Conservation (phyloP, 2,888 invertebrate genomes). For the Eupithecia centaureata region DNA sequence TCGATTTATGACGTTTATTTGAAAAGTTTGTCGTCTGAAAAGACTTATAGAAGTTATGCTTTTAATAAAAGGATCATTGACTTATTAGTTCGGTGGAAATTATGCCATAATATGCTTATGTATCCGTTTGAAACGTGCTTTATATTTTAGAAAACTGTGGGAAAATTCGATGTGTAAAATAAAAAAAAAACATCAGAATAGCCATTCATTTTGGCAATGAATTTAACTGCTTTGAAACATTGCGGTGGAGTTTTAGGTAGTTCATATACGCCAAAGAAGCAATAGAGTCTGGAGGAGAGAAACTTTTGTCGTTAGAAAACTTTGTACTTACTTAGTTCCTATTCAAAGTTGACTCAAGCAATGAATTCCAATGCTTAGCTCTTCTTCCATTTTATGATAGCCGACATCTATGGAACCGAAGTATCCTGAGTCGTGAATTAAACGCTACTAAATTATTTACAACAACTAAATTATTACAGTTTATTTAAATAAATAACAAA, state of each 20-base stretch:
- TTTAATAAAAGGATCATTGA: conserved; percentile 5
- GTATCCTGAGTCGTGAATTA: background rate
- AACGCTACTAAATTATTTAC: no score
- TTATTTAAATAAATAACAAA: no score
- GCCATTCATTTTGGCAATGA: no score
- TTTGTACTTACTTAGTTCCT: background rate
- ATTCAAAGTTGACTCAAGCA: background rate
- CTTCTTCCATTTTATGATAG: background rate
- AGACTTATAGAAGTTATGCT: conserved; percentile 16
- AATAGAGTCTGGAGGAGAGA: background rate
- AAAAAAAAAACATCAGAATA: background rate
- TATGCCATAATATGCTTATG: background rate
- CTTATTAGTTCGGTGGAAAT: background rate
- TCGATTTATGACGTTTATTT: conserved; percentile 31
- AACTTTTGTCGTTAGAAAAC: background rate
- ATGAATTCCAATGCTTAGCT: background rate
- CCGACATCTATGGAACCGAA: background rate
- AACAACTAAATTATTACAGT: no score
- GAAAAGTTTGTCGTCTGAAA: conserved; percentile 26
- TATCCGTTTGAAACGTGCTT: background rate
- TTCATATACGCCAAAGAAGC: background rate
- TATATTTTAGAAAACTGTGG: no score
- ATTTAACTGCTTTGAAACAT: background rate
- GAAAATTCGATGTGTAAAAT: background rate
- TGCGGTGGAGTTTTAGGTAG: background rate